A percentile compares a stretch with the other conserved stretches of the same genome.
phyloP scores from a whole-genome alignment of 2,888 invertebrate species.

The Brachynemurus nebulosus region DNA sequence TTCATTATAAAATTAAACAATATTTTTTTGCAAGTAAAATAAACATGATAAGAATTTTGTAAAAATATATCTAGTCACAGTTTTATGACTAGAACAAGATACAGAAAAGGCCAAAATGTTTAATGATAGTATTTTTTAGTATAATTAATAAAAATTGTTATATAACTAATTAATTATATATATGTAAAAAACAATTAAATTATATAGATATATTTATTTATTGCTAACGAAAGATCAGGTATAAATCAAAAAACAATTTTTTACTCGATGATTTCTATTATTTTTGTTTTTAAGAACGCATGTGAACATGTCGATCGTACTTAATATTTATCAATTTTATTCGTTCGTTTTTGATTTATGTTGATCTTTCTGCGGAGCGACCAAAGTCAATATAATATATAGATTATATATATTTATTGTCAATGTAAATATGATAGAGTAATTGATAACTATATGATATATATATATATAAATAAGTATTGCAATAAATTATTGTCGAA shows the following conservation, averaged over 20 bases:
- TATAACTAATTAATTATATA: neutral
- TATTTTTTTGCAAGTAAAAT: constrained; percentile 1
- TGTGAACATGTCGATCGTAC: neutral
- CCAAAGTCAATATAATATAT: constrained; percentile 6
- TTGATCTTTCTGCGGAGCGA: constrained; percentile 1
- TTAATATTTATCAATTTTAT: neutral
- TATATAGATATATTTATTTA: neutral
- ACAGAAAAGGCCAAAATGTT: constrained; percentile 5
- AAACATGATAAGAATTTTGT: neutral
- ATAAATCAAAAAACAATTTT: neutral
- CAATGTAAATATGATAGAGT: constrained; percentile 9
- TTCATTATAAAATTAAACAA: neutral
- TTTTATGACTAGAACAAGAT: constrained; percentile 9
- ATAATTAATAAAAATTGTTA: constrained; percentile 3
- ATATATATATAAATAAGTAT: constrained; percentile 9
- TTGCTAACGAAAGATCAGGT: neutral
- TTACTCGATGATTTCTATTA: neutral
- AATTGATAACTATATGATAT: constrained; percentile 8
- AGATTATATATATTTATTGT: constrained; percentile 9
- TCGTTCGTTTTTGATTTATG: no score
- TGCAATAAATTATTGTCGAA: constrained; percentile 11
- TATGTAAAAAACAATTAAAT: neutral
- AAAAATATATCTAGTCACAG: constrained; percentile 6
- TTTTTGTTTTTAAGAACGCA: no score
- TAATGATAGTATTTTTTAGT: neutral